phyloP scores from a whole-genome alignment of 1,140 invertebrate genomes.

The Drosophila bipectinata region DNA sequence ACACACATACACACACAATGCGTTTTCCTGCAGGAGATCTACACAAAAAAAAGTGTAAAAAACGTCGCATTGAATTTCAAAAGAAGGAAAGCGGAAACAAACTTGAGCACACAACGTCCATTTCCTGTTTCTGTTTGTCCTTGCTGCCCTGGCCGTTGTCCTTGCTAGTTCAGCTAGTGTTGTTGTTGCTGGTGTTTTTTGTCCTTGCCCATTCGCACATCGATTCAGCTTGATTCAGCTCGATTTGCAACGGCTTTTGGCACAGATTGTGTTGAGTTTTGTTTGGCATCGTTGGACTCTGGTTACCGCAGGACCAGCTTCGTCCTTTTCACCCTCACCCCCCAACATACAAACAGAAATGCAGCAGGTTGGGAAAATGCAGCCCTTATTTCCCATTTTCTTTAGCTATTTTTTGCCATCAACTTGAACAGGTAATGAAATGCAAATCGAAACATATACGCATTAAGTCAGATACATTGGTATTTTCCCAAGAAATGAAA shows the following conservation, averaged over 20 bases:
- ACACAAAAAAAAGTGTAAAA: slow-evolving; percentile 8
- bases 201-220: slow-evolving; percentile 44
- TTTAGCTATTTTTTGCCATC: slow-evolving; percentile 35
- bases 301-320: slow-evolving; percentile 16
- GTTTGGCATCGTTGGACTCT: slow-evolving; percentile 42
- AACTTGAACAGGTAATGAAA: slow-evolving; percentile 61
- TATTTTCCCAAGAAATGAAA: slow-evolving; percentile 19
- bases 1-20: slow-evolving; percentile 21
- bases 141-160: slow-evolving; percentile 22
- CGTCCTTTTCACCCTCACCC: background rate
- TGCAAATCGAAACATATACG: slow-evolving; percentile 68
- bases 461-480: slow-evolving; percentile 38
- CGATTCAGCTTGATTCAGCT: slow-evolving; percentile 64
- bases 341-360: slow-evolving; percentile 3
- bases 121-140: slow-evolving; percentile 80
- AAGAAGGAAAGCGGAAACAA: slow-evolving; percentile 71
- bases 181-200: slow-evolving; percentile 4
- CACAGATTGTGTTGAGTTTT: slow-evolving; percentile 69
- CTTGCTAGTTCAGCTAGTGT: slow-evolving; percentile 7
- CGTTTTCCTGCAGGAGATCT: slow-evolving; percentile 32
- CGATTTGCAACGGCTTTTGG: slow-evolving; percentile 76
- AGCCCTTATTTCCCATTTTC: slow-evolving; percentile 15
- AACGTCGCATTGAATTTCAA: slow-evolving; percentile 74
- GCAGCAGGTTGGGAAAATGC: background rate
- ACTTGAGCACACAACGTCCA: slow-evolving; percentile 80